A percentile compares a stretch with the other conserved stretches of the same genome.
Conservation (phyloP, 2,888 invertebrate species). For the Apamea sordens region DNA sequence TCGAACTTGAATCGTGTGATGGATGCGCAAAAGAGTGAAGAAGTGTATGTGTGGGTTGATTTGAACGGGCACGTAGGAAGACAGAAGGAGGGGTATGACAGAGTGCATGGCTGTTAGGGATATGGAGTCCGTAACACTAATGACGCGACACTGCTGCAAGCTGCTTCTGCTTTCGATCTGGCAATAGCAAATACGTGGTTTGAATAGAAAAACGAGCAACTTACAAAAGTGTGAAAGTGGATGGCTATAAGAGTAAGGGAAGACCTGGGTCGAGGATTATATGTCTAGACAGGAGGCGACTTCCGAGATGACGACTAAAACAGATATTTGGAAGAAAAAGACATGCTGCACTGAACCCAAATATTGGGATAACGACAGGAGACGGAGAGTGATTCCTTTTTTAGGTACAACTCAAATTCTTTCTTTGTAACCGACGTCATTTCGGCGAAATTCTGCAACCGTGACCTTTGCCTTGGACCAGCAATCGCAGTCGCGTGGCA, state of each 20-base stretch:
- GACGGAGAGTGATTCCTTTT: not conserved
- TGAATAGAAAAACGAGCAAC: not conserved
- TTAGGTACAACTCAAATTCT: not conserved
- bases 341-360: not conserved
- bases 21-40: not conserved
- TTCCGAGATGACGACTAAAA: not conserved
- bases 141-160: not conserved
- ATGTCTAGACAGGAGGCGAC: not conserved
- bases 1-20: not conserved
- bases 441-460: constrained; percentile 23
- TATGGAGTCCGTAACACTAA: not conserved
- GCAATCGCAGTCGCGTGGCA: constrained; percentile 54
- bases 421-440: not conserved
- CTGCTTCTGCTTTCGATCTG: not conserved
- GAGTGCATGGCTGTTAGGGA: not conserved
- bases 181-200: not conserved
- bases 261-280: not conserved
- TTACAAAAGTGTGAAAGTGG: not conserved
- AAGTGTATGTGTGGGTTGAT: not conserved
- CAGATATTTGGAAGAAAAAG: not conserved
- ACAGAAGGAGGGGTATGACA: not conserved
- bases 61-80: not conserved
- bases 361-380: too few relatives aligned
- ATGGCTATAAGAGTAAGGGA: not conserved
- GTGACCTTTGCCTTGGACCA: constrained; percentile 24